Evolutionary conservation across 2,113 vertebrate genomes (phyloP).

Genomic region (Pogonocichla stellata): DNA sequence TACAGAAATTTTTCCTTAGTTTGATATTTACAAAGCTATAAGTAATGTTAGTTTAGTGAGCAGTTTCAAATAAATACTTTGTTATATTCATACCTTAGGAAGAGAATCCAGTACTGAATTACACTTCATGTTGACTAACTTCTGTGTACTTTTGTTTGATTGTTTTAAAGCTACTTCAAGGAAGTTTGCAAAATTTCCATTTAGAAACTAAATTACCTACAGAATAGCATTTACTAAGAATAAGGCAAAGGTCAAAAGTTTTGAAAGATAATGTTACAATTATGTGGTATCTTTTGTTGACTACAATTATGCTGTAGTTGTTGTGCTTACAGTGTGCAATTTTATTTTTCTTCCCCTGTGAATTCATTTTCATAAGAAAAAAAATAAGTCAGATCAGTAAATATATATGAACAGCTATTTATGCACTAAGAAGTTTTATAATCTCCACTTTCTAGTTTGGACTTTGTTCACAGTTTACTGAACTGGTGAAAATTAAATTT

Average conservation of each 20-base stretch:
- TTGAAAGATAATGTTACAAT: background rate
- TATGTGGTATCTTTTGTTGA: conserved; percentile 22
- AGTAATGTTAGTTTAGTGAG: background rate
- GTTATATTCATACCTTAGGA: background rate
- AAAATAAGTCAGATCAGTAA: background rate
- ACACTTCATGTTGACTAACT: background rate
- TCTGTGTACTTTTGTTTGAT: background rate
- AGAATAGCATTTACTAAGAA: background rate
- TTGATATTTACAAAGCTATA: background rate
- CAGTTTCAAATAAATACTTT: background rate
- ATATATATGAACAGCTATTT: background rate
- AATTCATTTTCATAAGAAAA: conserved; percentile 34
- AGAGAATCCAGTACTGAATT: background rate
- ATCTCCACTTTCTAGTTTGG: background rate
- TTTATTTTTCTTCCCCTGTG: conserved; percentile 22
- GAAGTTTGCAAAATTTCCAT: conserved; percentile 5
- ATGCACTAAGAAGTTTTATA: background rate
- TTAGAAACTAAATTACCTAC: background rate
- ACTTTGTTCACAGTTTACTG: background rate
- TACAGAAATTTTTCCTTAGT: background rate
- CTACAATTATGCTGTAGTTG: background rate
- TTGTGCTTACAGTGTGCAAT: background rate
- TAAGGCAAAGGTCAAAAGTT: conserved; percentile 1
- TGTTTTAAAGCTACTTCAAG: background rate
- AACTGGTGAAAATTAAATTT: background rate